These are phyloP conservation scores for Tachystola acroxantha DNA, from an alignment of 2,888 invertebrate species.

Conservation along the genomic window DNA sequence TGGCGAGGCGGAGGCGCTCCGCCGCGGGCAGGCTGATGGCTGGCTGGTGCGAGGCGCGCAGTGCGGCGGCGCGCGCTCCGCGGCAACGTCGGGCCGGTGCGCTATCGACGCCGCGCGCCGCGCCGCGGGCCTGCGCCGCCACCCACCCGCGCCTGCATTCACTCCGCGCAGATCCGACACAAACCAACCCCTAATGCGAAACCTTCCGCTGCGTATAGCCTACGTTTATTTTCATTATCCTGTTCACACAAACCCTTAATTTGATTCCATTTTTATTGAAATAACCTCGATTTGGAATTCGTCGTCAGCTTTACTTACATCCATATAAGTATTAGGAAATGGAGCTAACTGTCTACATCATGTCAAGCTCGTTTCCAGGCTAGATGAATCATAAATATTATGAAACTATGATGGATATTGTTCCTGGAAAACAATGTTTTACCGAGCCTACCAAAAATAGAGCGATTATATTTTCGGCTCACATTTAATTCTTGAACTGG, in stretches of 20 bases:
- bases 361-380: no score
- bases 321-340: no score
- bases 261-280: constrained; percentile 38
- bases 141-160: constrained; percentile 48
- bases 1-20: constrained; percentile 30
- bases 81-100: constrained; percentile 56
- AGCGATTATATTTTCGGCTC: no score
- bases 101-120: constrained; percentile 47
- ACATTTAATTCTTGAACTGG: no score
- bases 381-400: no score
- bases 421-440: no score
- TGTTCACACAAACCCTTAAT: constrained; percentile 43
- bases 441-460: no score
- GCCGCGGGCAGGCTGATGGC: constrained; percentile 1
- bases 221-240: constrained; percentile 45
- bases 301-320: constrained; percentile 24
- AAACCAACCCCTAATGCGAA: constrained; percentile 57
- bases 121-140: constrained; percentile 34
- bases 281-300: constrained; percentile 29
- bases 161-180: constrained; percentile 46
- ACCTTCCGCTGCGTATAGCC: constrained; percentile 31
- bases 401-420: no score
- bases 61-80: constrained; percentile 42
- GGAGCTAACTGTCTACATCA: no score
- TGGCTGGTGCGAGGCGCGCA: constrained; percentile 17